Conservation (phyloP, 1,140 invertebrate genomes). For the Drosophila malerkotliana region DNA sequence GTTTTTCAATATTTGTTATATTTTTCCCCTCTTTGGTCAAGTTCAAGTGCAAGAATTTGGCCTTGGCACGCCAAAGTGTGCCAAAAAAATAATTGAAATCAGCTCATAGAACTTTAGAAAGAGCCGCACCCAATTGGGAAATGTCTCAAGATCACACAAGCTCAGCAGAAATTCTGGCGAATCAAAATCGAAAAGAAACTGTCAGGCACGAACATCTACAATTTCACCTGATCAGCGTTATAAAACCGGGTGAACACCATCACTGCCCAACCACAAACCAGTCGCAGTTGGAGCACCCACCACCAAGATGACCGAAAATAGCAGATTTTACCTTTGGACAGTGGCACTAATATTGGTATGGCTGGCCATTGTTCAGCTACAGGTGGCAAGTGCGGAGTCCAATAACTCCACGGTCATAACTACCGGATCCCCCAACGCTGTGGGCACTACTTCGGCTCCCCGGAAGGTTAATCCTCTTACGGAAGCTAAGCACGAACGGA, state of each 20-base stretch:
- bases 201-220: constrained; percentile 73
- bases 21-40: constrained; percentile 15
- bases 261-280: constrained; percentile 47
- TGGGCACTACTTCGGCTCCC: constrained; percentile 11
- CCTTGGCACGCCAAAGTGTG: constrained; percentile 60
- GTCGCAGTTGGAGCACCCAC: constrained; percentile 28
- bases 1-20: background rate
- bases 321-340: constrained; percentile 16
- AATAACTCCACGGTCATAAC: constrained; percentile 7
- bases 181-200: constrained; percentile 59
- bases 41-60: constrained; percentile 68
- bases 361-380: constrained; percentile 36
- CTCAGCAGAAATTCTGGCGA: constrained; percentile 72
- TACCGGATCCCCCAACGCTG: background rate
- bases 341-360: constrained; percentile 48
- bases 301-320: constrained; percentile 47
- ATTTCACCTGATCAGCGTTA: constrained; percentile 75
- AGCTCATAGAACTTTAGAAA: constrained; percentile 25
- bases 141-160: constrained; percentile 72
- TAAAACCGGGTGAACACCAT: constrained; percentile 49
- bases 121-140: constrained; percentile 54
- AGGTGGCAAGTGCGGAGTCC: constrained; percentile 6
- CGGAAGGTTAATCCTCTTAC: constrained; percentile 47
- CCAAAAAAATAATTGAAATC: constrained; percentile 48
- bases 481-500: constrained; percentile 61